Percentiles rank a stretch among this genome's conserved stretches.
These are phyloP conservation scores for Operophtera brumata DNA, from an alignment of 2,888 invertebrate genomes.

Conservation along the genomic window DNA sequence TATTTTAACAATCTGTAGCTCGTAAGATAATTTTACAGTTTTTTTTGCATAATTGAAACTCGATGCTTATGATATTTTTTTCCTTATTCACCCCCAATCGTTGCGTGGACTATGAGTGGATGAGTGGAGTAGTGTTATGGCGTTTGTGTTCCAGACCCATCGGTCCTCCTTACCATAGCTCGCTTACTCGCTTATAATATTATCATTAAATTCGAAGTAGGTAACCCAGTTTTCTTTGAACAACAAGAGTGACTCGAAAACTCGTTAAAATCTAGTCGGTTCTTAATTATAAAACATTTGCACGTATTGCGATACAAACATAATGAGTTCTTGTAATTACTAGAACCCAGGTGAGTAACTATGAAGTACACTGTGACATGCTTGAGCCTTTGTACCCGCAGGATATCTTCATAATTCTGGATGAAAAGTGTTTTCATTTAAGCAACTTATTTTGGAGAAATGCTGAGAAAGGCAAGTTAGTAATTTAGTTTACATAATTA, in stretches of 20 bases:
- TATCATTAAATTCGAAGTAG: neutral
- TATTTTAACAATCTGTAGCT: no score
- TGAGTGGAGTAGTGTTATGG: no score
- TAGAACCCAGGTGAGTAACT: neutral
- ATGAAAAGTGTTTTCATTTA: neutral
- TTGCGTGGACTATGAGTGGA: no score
- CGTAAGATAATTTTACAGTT: no score
- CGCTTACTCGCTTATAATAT: no score
- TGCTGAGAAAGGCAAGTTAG: neutral
- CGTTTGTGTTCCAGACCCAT: no score
- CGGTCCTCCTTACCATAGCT: no score
- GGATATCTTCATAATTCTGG: neutral
- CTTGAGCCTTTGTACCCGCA: neutral
- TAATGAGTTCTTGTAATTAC: constrained; percentile 20
- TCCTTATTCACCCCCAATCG: no score
- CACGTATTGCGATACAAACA: constrained; percentile 6
- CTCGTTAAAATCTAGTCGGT: constrained; percentile 14
- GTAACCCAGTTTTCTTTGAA: constrained; percentile 5
- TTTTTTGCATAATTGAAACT: no score
- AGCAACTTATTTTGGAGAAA: neutral
- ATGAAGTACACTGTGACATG: neutral
- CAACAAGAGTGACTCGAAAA: constrained; percentile 2
- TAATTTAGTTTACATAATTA: neutral
- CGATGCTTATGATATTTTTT: no score
- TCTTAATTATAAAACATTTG: constrained; percentile 17